Evolutionary conservation across 64 coral and sea anemone species (phyloP).

Genomic region (Montipora efflorescens): DNA sequence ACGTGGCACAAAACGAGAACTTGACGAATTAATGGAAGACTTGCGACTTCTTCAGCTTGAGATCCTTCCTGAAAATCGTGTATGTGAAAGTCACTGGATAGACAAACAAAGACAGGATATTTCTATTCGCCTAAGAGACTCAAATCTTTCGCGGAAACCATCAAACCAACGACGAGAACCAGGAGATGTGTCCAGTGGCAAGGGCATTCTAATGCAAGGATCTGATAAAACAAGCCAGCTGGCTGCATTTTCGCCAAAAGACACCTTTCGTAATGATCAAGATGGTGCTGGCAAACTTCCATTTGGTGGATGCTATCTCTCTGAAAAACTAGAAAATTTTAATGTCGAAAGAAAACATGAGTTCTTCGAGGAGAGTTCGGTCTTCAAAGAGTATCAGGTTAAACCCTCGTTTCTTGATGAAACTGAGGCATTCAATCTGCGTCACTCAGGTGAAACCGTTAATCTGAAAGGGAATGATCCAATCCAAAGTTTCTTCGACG

Average conservation of each 20-base stretch:
- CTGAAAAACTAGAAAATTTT: neutral
- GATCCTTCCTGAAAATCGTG: neutral
- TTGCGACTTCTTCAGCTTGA: conserved; percentile 23
- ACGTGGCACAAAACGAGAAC: neutral
- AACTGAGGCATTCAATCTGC: neutral
- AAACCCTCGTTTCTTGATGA: neutral
- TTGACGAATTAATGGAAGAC: conserved; percentile 27
- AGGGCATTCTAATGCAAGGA: neutral
- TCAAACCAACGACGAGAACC: neutral
- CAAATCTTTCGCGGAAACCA: neutral
- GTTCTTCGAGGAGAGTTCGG: neutral
- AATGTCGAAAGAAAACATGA: neutral
- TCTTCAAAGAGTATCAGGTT: neutral
- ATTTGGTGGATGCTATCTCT: neutral
- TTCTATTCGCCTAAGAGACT: neutral
- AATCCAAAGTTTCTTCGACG: neutral
- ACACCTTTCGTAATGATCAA: neutral
- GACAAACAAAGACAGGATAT: neutral
- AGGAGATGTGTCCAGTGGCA: neutral
- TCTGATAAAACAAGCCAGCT: neutral
- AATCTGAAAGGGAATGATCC: neutral
- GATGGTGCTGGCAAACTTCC: conserved; percentile 12
- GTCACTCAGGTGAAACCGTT: neutral
- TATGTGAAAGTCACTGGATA: neutral
- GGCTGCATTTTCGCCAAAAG: neutral